Evolutionary conservation across 2,797 vertebrate species (phyloP), one percentile per base, ranked within the genome.

Genomic region (Sebastiscus tertius): DNA sequence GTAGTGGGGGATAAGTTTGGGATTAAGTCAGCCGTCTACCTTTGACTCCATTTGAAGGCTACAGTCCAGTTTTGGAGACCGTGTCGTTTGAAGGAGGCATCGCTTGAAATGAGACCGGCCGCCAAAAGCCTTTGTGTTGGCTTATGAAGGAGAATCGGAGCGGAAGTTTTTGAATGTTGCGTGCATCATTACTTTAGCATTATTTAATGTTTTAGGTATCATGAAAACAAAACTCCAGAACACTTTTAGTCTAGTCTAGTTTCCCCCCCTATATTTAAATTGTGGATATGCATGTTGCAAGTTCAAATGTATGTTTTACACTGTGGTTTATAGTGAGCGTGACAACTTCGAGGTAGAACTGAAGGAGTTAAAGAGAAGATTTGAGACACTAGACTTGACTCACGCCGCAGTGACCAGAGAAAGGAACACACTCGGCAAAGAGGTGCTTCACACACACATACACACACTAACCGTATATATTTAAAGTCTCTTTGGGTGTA

Each of bases 281-380:
- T 9, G n/a, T 69, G 18, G 1, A 27, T 49, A 58, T 42, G 8
- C 12, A 66, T 26, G 22, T 31, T 39, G 2, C 1, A 36, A 60
- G 8, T 68, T 60, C 6, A 59, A n/a, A 12, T 64, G 20, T 20
- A 26, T 72, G 20, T 62, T 39, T 75, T 4, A 49, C 3, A 1
- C 3, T 80, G 39, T 49, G 80, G 61, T 91, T 90, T 63, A 72
- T 69, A 99, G 99, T 74, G 98, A 99, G 54, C 95, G 98, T 9
- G 98, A 99, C 90, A 60, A 85, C 59, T 94, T 98, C 86, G 99
- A 99, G 92, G 90, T 92, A 14, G 98, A 99, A 59, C 80, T 97
- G 31, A 95, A 91, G 84, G 97, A 96, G 62, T 83, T 98, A 67
- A 97, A 94, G 80, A 97, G 96, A 91, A 96, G 95, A 82, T 93